These are phyloP conservation scores for Fratercula arctica DNA, from an alignment of 2,797 vertebrate species.

Conservation along the genomic window DNA sequence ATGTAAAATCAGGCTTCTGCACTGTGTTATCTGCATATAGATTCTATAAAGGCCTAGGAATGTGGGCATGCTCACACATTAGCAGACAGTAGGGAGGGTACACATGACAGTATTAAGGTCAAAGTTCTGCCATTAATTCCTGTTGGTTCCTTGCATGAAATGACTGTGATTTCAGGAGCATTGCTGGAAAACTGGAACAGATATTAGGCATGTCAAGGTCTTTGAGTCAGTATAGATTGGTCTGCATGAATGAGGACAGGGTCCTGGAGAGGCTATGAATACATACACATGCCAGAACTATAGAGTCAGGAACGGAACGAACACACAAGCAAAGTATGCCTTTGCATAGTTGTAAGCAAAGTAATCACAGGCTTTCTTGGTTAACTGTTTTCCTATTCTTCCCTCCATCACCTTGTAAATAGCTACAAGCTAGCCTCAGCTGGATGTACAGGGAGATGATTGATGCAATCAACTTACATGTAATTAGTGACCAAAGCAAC, in stretches of 20 bases:
- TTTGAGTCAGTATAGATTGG: background rate
- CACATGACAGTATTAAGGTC: background rate
- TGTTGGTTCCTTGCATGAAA: background rate
- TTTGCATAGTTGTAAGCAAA: background rate
- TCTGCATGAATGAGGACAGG: background rate
- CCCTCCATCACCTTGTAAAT: background rate
- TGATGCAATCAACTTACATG: background rate
- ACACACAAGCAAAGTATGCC: background rate
- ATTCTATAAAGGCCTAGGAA: background rate
- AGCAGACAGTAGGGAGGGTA: background rate
- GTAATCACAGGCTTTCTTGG: background rate
- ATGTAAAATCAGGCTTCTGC: background rate
- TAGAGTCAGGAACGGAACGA: background rate
- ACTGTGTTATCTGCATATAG: too few relatives aligned
- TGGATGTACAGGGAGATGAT: background rate
- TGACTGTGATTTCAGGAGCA: background rate
- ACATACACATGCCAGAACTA: background rate
- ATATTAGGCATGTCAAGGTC: background rate
- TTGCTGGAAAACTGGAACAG: background rate
- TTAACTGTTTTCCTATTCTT: background rate
- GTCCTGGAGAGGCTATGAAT: background rate
- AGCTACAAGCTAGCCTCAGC: background rate
- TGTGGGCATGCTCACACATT: background rate
- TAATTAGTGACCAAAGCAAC: constrained; percentile 8
- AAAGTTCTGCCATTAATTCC: background rate